Evolutionary conservation across 2,888 invertebrate genomes (phyloP).

Genomic region (Yponomeuta plumbellus): DNA sequence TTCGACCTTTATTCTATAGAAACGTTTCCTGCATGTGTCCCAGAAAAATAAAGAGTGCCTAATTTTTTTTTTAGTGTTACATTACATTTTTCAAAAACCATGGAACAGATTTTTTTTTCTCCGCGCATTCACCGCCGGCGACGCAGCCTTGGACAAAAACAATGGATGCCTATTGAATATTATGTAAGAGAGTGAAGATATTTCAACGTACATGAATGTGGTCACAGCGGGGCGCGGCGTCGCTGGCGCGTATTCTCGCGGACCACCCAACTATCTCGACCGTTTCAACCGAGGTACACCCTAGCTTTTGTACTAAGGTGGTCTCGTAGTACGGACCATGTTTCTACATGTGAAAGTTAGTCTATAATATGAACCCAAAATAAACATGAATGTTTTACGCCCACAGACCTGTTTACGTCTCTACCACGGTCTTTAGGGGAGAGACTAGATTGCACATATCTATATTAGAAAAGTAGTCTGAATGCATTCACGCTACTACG

Average conservation of each 20-base stretch:
- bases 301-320: not conserved
- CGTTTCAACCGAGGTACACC: not conserved
- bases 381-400: too few relatives aligned
- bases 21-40: not conserved
- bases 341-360: not conserved
- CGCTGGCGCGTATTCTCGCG: not conserved
- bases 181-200: conserved; percentile 3
- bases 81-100: not conserved
- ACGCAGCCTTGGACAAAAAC: not conserved
- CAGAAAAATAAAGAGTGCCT: not conserved
- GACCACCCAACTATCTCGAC: not conserved
- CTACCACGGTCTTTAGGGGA: too few relatives aligned
- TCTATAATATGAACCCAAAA: too few relatives aligned
- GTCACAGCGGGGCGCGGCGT: not conserved
- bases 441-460: too few relatives aligned
- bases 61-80: not conserved
- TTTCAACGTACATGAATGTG: not conserved
- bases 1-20: not conserved
- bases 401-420: too few relatives aligned
- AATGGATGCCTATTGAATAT: conserved; percentile 3
- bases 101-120: not conserved
- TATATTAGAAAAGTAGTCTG: too few relatives aligned
- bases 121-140: not conserved
- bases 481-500: too few relatives aligned
- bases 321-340: not conserved